Evolutionary conservation across 1,140 invertebrate genomes (phyloP).

Genomic region (Cataglyphis hispanica): DNA sequence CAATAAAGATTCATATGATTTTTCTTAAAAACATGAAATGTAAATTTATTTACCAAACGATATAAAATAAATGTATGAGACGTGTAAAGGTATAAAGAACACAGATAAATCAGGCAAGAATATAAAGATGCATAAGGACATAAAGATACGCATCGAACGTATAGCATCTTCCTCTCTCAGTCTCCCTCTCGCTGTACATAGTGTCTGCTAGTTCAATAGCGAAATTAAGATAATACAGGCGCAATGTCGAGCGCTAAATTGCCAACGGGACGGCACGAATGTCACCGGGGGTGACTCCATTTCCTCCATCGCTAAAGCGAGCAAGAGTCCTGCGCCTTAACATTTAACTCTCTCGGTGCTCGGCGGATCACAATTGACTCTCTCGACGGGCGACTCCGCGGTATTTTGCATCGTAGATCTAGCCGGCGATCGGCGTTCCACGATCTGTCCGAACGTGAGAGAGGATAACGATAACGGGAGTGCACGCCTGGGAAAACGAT

Average conservation of each 20-base stretch:
- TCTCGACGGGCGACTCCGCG: slow-evolving; percentile 56
- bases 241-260: background rate
- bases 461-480: slow-evolving; percentile 76
- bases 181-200: background rate
- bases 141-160: too few relatives aligned
- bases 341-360: slow-evolving; percentile 34
- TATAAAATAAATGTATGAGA: background rate
- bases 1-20: background rate
- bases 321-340: slow-evolving; percentile 26
- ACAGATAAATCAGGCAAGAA: too few relatives aligned
- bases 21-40: background rate
- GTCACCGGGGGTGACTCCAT: slow-evolving; percentile 6
- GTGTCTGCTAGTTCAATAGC: background rate
- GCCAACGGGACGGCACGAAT: background rate
- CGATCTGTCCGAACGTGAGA: slow-evolving; percentile 71
- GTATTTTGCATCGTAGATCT: slow-evolving; percentile 53
- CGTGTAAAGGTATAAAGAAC: too few relatives aligned
- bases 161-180: background rate
- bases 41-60: background rate
- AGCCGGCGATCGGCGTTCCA: slow-evolving; percentile 53
- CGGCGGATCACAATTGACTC: slow-evolving; percentile 44
- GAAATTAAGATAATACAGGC: slow-evolving; percentile 18
- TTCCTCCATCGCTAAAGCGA: background rate
- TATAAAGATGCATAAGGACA: background rate
- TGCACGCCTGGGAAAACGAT: slow-evolving; percentile 75